Base-by-base conservation (phyloP, 1,140 invertebrate species). In the Paralvinella palmiformis region DNA sequence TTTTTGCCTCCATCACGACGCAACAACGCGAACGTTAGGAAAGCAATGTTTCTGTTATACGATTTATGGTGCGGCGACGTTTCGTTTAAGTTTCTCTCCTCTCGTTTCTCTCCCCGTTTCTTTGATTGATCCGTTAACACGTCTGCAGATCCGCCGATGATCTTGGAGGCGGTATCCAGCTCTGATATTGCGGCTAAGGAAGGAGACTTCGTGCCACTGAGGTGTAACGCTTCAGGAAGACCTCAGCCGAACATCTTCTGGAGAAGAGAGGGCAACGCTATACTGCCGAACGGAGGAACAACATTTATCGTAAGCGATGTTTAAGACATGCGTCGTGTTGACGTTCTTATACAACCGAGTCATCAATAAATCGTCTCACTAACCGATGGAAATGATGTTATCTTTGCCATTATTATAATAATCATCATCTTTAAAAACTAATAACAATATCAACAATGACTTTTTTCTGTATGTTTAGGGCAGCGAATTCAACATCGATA, bases 401-500 rank as follows among this genome's bases (percentile, higher is more conserved):
- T n/a, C n/a, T n/a, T n/a, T n/a, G n/a, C n/a, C n/a, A n/a, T n/a
- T n/a, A n/a, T n/a, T n/a, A n/a, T 31, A 10, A 6, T 57, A 7
- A n/a, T 57, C 27, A 7, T 29, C 20, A 41, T 41, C 10, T 41
- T 41, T 10, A 13, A 41, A 10, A 10, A 41, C 10, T n/a, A 41
- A 41, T 13, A 13, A 41, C 10, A 13, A 10, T 41, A n/a, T 41
- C 37, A 41, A 13, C n/a, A 41, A 41, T 41, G 10, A 10, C 10
- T 41, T 41, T 41, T 41, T n/a, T n/a, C n/a, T n/a, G n/a, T n/a
- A n/a, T n/a, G n/a, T n/a, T 15, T 13, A 60, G 58, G 58, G 58
- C 3, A 20, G 32, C 22, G n/a, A 13, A 27, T 24, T 60, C 3
- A 36, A 60, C 58, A 44, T 60, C n/a, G 4, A 10, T 36, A 13